phyloP scores from a whole-genome alignment of 2,888 invertebrate species.

The Erebia palarica region DNA sequence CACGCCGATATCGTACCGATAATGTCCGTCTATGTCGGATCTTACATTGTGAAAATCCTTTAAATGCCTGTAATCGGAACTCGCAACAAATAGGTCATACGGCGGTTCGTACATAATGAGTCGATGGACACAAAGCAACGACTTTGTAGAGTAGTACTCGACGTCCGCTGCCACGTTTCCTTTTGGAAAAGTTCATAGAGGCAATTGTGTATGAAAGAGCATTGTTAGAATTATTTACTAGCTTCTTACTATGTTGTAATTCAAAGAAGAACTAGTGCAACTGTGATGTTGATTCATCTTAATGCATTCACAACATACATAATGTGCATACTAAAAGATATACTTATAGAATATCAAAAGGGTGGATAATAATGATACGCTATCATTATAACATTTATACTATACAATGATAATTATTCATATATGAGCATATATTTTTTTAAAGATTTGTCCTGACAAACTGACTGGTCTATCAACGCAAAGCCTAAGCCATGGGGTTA shows the following conservation, averaged over 20 bases:
- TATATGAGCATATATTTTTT: too few relatives aligned
- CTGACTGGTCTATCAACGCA: too few relatives aligned
- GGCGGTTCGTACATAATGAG: conserved; percentile 40
- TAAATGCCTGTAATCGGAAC: conserved; percentile 30
- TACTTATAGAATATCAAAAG: too few relatives aligned
- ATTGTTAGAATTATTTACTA: conserved; percentile 1
- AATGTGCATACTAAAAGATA: too few relatives aligned
- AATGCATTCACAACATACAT: too few relatives aligned
- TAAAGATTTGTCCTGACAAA: too few relatives aligned
- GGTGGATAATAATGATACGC: too few relatives aligned
- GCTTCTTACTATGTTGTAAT: background rate
- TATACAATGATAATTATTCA: too few relatives aligned
- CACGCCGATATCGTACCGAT: background rate
- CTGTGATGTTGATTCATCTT: background rate
- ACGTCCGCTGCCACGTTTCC: conserved; percentile 33
- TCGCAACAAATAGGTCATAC: conserved; percentile 39
- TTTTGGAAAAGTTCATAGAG: conserved; percentile 28
- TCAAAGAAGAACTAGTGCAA: background rate
- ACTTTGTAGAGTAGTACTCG: conserved; percentile 33
- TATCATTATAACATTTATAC: too few relatives aligned
- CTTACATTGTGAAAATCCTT: background rate
- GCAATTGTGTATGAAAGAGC: conserved; percentile 12
- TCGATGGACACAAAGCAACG: conserved; percentile 41
- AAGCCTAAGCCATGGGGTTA: too few relatives aligned
- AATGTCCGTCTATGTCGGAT: background rate